Base-by-base conservation (phyloP, 2,888 invertebrate genomes). In the Cerceris ruficornis region DNA sequence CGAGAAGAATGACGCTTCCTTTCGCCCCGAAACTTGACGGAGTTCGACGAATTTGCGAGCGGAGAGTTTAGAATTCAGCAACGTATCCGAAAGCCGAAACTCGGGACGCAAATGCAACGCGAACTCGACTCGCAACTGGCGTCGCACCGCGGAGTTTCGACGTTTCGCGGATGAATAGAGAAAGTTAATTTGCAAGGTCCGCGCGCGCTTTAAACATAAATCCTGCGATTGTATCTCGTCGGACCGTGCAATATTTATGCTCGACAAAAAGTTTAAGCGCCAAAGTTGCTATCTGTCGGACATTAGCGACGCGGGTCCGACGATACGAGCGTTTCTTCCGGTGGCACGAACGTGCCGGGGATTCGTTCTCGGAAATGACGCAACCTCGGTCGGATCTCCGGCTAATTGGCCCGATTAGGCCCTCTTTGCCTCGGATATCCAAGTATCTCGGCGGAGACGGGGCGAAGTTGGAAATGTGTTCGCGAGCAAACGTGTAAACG, bases 381-480 rank as follows among this genome's bases (percentile, higher is more conserved):
- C 28, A 28, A 28, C 28, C 28, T 2, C 28, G 28, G 28, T 28
- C 2, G 28, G 28, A 28, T 28, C 28, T 28, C 2, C 1, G 28
- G 4, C 28, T 28, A 28, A 28, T 28, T 28, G 28, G 28, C 28
- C 4, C 28, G 28, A 28, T 28, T 28, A 4, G 28, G 4, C 28
- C 1, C 28, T 28, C 28, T 28, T 28, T 4, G 28, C 28, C 4
- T 28, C 4, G 28, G 28, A 28, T 28, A 28, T 28, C 2, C 28
- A 28, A 28, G 28, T 28, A 28, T 28, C 28, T 28, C 28, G 28
- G 28, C 28, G 4, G 28, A 28, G 28, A 28, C 4, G 62, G 61
- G 59, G 52, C 49, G 74, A 68, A 69, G 74, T 76, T 76, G 1
- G 46, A 8, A 28, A 62, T 9, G 43, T 14, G 49, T 71, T 59